A percentile compares a stretch with the other conserved stretches of the same genome.
These are phyloP conservation scores for Lasioglossum vierecki DNA, from an alignment of 2,888 invertebrate species.

Conservation along the genomic window DNA sequence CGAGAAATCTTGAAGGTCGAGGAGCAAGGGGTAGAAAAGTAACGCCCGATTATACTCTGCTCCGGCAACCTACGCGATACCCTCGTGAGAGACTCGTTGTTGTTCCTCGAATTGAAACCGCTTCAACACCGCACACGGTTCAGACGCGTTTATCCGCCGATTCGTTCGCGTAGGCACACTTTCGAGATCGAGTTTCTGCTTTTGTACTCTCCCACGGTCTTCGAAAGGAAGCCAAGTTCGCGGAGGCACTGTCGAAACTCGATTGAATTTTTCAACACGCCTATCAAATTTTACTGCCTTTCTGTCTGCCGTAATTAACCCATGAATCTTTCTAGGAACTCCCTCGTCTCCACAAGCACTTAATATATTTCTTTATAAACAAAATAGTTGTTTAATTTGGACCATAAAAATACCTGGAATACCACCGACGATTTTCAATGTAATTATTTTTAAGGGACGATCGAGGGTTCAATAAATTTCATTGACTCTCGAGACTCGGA, in stretches of 20 bases:
- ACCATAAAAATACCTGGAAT: not conserved
- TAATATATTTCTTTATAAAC: not conserved
- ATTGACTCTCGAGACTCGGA: not conserved
- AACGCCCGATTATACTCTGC: slow-evolving; percentile 42
- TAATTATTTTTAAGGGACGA: not conserved
- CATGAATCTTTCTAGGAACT: not conserved
- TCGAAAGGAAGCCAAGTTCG: slow-evolving; percentile 10
- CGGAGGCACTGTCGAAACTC: not conserved
- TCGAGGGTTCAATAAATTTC: not conserved
- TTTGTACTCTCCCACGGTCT: not conserved
- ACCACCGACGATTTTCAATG: not conserved
- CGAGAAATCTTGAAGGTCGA: not conserved
- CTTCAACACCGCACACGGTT: not conserved
- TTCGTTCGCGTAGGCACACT: slow-evolving; percentile 10
- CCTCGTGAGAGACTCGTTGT: slow-evolving; percentile 15
- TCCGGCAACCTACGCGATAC: not conserved
- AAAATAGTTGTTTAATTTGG: not conserved
- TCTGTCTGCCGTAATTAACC: not conserved
- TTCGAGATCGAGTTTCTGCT: not conserved
- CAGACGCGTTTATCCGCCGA: not conserved
- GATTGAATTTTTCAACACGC: not conserved
- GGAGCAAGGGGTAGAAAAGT: slow-evolving; percentile 7
- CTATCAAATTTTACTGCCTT: not conserved
- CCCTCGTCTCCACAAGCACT: not conserved
- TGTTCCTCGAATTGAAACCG: slow-evolving; percentile 4